A percentile compares a stretch with the other conserved stretches of the same genome.
Evolutionary conservation across 2,113 vertebrate genomes (phyloP).

Genomic region (Rousettus leschenaultii): DNA sequence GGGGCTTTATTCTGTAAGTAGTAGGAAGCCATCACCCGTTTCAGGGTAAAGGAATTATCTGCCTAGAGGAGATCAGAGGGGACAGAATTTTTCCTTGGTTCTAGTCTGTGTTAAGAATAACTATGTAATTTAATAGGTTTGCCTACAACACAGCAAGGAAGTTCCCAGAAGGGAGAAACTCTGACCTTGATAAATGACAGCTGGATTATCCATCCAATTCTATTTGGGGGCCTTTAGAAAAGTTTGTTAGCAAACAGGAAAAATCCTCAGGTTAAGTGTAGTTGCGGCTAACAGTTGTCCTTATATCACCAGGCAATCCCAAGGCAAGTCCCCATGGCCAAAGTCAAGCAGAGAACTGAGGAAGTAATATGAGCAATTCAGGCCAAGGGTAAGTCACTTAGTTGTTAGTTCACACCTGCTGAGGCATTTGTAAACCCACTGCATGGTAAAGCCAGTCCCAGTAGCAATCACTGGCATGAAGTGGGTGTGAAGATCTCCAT

Average conservation of each 20-base stretch:
- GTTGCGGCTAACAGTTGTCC: not conserved
- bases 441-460: not conserved
- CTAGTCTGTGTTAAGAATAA: conserved; percentile 20
- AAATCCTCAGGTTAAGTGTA: not conserved
- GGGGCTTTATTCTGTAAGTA: not conserved
- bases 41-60: not conserved
- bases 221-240: not conserved
- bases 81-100: not conserved
- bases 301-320: not conserved
- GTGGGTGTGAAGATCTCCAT: not conserved
- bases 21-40: not conserved
- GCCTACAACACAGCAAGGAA: not conserved
- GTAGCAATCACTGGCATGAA: not conserved
- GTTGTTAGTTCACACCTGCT: not conserved
- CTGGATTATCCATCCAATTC: not conserved
- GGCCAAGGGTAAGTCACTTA: not conserved
- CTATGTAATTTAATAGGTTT: not conserved
- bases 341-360: not conserved
- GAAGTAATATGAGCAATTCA: not conserved
- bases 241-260: not conserved
- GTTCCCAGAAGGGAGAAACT: not conserved
- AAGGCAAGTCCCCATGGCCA: not conserved
- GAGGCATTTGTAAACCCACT: not conserved
- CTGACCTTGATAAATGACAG: conserved; percentile 10
- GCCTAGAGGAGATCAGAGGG: not conserved